phyloP scores from a whole-genome alignment of 2,888 invertebrate species.

The Pelosia muscerda region DNA sequence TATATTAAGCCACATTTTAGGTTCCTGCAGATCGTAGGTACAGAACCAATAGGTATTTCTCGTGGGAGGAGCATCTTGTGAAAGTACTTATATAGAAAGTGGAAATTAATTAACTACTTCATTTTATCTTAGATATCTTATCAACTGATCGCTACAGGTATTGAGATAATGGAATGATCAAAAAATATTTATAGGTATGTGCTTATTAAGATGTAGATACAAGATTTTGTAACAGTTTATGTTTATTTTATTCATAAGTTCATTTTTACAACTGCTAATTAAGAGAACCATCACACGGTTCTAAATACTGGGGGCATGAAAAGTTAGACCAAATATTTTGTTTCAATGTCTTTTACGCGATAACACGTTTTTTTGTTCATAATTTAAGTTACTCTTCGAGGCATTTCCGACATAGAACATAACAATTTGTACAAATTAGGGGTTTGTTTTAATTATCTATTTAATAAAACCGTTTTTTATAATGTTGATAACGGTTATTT shows the following conservation, averaged over 20 bases:
- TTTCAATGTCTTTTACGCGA: background rate
- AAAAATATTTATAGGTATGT: background rate
- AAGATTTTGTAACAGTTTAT: conserved; percentile 19
- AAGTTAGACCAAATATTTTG: background rate
- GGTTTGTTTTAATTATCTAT: conserved; percentile 21
- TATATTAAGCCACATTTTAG: background rate
- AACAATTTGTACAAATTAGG: conserved; percentile 36
- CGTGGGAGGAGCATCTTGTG: background rate
- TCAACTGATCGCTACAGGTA: conserved; percentile 33
- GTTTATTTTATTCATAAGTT: conserved; percentile 6
- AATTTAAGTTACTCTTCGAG: conserved; percentile 27
- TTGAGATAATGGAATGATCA: conserved; percentile 3
- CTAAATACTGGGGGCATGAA: background rate
- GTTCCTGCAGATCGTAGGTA: background rate
- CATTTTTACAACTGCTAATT: background rate
- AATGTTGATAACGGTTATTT: conserved; percentile 29
- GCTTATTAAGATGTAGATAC: conserved; percentile 33
- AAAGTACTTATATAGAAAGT: background rate
- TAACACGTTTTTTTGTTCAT: conserved; percentile 9
- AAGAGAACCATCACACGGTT: background rate
- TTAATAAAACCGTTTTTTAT: conserved; percentile 27
- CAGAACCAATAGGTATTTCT: background rate
- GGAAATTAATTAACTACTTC: conserved; percentile 4
- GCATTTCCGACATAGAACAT: conserved; percentile 22
- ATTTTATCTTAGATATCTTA: conserved; percentile 22